Evolutionary conservation across 1,140 invertebrate genomes (phyloP).

Genomic region (Metaphire vulgaris): DNA sequence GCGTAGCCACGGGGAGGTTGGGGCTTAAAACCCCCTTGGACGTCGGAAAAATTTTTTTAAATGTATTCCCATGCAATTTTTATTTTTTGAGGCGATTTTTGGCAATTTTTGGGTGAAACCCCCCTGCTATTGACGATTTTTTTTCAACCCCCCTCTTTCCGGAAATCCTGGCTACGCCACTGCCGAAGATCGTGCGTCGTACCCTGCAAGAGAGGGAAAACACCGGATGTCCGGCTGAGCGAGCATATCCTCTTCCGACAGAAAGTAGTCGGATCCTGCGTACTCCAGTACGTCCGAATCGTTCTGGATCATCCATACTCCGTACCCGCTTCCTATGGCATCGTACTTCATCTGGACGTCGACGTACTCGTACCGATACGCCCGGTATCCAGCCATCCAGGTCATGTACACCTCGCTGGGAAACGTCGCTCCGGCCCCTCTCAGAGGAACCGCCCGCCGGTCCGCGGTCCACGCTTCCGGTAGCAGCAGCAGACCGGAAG

Average conservation of each 20-base stretch:
- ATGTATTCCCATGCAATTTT: no score
- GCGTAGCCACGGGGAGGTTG: no score
- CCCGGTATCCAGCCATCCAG: constrained; percentile 18
- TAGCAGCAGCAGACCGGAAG: not conserved
- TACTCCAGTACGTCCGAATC: not conserved
- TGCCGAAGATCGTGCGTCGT: no score
- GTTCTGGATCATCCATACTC: constrained; percentile 1
- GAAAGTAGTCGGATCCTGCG: not conserved
- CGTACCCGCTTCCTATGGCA: constrained; percentile 22
- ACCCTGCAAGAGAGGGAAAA: not conserved
- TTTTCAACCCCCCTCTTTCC: no score
- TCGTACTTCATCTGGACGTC: constrained; percentile 18
- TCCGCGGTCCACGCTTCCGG: not conserved
- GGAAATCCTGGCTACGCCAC: no score
- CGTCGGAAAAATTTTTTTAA: no score
- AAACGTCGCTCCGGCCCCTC: constrained; percentile 1
- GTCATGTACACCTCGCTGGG: not conserved
- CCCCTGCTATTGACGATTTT: no score
- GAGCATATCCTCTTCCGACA: not conserved
- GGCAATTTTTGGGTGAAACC: no score
- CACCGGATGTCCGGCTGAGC: not conserved
- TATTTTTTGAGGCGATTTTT: no score
- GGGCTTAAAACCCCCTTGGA: no score
- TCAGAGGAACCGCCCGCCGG: not conserved
- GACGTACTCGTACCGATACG: constrained; percentile 10